phyloP scores from a whole-genome alignment of 2,113 vertebrate species.

The Cryptotis parvus region DNA sequence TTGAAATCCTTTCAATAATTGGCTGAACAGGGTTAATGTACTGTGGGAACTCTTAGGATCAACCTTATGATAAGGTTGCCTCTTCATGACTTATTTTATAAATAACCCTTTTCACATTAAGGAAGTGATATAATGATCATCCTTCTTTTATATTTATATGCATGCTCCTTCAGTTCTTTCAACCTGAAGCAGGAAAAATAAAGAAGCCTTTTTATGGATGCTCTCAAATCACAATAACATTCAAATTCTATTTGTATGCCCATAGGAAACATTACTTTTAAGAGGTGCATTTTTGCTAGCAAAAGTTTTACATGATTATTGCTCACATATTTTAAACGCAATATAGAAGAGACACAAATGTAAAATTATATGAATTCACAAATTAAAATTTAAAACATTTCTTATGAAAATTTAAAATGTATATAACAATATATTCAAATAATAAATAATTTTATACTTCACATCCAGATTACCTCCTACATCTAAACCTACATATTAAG shows the following conservation, averaged over 20 bases:
- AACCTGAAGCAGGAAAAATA: not conserved
- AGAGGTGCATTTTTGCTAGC: not conserved
- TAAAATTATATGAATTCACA: conserved; percentile 11
- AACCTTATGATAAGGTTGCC: not conserved
- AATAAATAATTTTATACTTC: not conserved
- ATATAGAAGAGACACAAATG: not conserved
- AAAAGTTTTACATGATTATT: conserved; percentile 4
- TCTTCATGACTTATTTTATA: not conserved
- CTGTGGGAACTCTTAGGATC: not conserved
- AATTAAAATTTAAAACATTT: conserved; percentile 17
- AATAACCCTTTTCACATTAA: not conserved
- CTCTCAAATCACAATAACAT: not conserved
- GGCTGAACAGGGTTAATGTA: not conserved
- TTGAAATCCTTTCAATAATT: not conserved
- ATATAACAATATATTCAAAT: not conserved
- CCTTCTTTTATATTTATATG: not conserved
- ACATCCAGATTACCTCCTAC: not conserved
- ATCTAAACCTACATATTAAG: not conserved
- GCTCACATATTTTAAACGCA: not conserved
- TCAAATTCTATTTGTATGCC: not conserved
- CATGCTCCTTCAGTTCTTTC: not conserved
- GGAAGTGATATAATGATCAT: not conserved
- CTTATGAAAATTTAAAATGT: not conserved
- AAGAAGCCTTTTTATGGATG: not conserved
- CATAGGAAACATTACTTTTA: not conserved